Percentiles rank a stretch among this genome's conserved stretches.
Conservation (phyloP, 2,113 vertebrate genomes). For the Phrynosoma platyrhinos region DNA sequence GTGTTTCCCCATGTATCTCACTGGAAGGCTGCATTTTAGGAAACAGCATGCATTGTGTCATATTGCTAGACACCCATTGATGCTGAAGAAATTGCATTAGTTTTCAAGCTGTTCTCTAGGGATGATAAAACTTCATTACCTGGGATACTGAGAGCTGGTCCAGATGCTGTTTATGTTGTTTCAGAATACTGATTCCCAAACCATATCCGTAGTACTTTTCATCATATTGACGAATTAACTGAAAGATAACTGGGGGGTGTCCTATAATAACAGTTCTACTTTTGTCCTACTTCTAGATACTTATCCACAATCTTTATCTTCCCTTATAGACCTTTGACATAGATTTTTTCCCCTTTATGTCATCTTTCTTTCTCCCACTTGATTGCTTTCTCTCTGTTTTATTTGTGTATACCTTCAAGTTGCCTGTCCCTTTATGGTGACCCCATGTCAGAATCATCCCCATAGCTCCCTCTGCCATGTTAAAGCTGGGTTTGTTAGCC, state of each 20-base stretch:
- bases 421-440: too few relatives aligned
- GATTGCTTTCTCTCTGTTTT: too few relatives aligned
- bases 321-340: not conserved
- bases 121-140: slow-evolving; percentile 10
- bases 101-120: slow-evolving; percentile 2
- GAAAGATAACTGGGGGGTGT: not conserved
- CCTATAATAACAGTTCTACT: not conserved
- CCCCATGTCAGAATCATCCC: too few relatives aligned
- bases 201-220: not conserved
- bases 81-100: slow-evolving; percentile 37
- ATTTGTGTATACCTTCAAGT: too few relatives aligned
- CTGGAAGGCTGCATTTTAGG: slow-evolving; percentile 1
- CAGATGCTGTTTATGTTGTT: not conserved
- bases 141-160: not conserved
- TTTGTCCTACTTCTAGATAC: too few relatives aligned
- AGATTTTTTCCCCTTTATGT: too few relatives aligned
- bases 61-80: not conserved
- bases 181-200: not conserved
- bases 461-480: too few relatives aligned
- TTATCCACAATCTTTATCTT: not conserved
- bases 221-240: not conserved
- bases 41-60: slow-evolving; percentile 7
- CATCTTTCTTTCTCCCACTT: too few relatives aligned
- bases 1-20: not conserved
- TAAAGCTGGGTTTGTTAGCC: too few relatives aligned